Evolutionary conservation across 2,797 vertebrate genomes (phyloP).

Genomic region (Bovichtus variegatus): DNA sequence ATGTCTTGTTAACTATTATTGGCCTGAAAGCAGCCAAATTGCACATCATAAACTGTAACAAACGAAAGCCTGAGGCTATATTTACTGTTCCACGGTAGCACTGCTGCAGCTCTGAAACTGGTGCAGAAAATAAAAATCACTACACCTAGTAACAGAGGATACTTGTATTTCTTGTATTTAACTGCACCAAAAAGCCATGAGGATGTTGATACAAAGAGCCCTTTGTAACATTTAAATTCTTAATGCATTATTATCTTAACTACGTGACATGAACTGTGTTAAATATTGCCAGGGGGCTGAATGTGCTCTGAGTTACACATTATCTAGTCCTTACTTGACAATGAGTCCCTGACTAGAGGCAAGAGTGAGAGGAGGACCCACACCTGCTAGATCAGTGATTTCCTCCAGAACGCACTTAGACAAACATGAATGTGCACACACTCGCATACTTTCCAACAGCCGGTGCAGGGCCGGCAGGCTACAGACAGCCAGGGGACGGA

Average conservation of each 20-base stretch:
- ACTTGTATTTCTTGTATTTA: conserved; percentile 22
- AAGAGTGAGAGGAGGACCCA: conserved; percentile 32
- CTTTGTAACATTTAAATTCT: conserved; percentile 23
- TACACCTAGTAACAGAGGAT: conserved; percentile 1
- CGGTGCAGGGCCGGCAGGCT: conserved; percentile 49
- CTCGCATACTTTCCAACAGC: conserved; percentile 54
- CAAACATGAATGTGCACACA: conserved; percentile 54
- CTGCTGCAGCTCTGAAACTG: conserved; percentile 51
- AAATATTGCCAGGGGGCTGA: conserved; percentile 45
- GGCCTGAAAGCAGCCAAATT: conserved; percentile 64
- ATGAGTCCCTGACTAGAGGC: conserved; percentile 22
- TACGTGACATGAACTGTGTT: conserved; percentile 23
- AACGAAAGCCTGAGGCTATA: conserved; percentile 56
- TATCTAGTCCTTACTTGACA: conserved; percentile 38
- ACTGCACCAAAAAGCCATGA: conserved; percentile 16
- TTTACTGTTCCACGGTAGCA: conserved; percentile 52
- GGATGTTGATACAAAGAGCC: conserved; percentile 14
- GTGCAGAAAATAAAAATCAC: conserved; percentile 37
- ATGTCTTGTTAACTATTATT: conserved; percentile 70
- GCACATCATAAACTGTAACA: conserved; percentile 68
- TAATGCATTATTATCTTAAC: conserved; percentile 39
- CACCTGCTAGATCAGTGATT: conserved; percentile 70
- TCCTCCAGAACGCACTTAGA: conserved; percentile 56
- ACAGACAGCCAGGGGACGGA: conserved; percentile 66
- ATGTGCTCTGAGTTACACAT: conserved; percentile 40